Base-by-base conservation (phyloP, 2,113 vertebrate species). In the Perca fluviatilis region DNA sequence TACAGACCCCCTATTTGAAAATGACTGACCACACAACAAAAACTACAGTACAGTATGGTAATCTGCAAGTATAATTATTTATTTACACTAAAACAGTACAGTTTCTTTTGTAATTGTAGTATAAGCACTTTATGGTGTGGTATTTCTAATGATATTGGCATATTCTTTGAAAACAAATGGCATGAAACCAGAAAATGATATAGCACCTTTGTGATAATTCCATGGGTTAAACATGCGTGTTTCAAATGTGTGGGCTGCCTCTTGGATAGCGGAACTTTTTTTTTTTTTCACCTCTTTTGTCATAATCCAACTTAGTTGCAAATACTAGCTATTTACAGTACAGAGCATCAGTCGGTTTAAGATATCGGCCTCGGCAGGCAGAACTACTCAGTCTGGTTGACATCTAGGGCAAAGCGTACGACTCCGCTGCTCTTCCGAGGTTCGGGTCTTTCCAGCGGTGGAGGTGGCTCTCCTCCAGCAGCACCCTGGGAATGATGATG, bases 401-500 rank as follows among this genome's bases (percentile, higher is more conserved):
- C 89, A 30, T 96, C 94, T 69, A 95, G 89, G 67, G 94, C 93
- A 69, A 96, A 96, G 77, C 93, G 95, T 58, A 96, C 95, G 86
- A 93, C 92, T 51, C 86, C 86, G 18, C 86, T 56, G 84, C 90
- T 92, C 89, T 90, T 84, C 62, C 93, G 87, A 56, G 94, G 90
- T 70, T 94, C 91, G 72, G 86, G 18, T 86, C 93, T 73, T 5
- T 94, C 95, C 93, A 92, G 88, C 74, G 30, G 50, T n/a, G 93
- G 89, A 27, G 88, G 84, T 85, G 89, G 83, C 76, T 96, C 95
- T 95, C 93, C 94, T 95, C 95, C 95, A 93, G 91, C 64, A 89
- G 95, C 94, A 94, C 95, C 93, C 89, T 92, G 92, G 95, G 95
- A 89, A 95, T 94, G 90, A 95, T 94, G 95, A 96, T 95, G 89